Evolutionary conservation across 2,797 vertebrate genomes (phyloP), one percentile per base, ranked within the genome.

Genomic region (Podarcis siculus): DNA sequence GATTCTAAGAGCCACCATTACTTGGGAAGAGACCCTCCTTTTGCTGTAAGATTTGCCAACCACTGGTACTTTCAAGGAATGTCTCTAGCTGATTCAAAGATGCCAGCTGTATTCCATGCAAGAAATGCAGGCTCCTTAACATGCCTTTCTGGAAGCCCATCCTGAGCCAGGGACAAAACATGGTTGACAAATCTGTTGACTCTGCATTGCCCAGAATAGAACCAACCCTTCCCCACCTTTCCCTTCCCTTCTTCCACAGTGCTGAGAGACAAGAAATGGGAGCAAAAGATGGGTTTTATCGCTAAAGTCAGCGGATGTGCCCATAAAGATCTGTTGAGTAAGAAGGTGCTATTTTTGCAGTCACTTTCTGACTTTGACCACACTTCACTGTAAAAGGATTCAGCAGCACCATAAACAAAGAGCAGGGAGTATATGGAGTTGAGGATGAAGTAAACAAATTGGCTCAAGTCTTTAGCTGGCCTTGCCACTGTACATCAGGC

Each of bases 331-430:
- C 78, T 72, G 66, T 58, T 32, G 82, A 66, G 82, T 35, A 64
- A 75, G 93, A 91, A 89, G 87, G 23, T 83, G 89, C 4, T 91
- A 87, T 76, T 85, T 72, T 90, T 91, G 87, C 88, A 89, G 79
- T 49, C 58, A 32, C 2, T 0, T 80, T 79, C 55, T 75, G 39
- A 17, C 72, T 37, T 49, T 55, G 79, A 77, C 58, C 17, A 61
- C 0, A 0, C 19, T 89, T 90, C 13, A 82, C 76, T 75, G 49
- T 12, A 19, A 67, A 5, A 58, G 84, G 82, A 87, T 81, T 86
- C 79, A 64, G 5, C 1, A 42, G 66, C 69, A 67, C 84, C 83
- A 23, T 89, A 0, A 0, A 0, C 8, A 75, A 0, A 13, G 67
- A 58, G 32, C 5, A 19, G 45, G n/a, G 0, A 7, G 58, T 5